Percentiles rank a stretch among this genome's conserved stretches.
phyloP scores from a whole-genome alignment of 2,888 invertebrate species.

The Eremobia ochroleuca region DNA sequence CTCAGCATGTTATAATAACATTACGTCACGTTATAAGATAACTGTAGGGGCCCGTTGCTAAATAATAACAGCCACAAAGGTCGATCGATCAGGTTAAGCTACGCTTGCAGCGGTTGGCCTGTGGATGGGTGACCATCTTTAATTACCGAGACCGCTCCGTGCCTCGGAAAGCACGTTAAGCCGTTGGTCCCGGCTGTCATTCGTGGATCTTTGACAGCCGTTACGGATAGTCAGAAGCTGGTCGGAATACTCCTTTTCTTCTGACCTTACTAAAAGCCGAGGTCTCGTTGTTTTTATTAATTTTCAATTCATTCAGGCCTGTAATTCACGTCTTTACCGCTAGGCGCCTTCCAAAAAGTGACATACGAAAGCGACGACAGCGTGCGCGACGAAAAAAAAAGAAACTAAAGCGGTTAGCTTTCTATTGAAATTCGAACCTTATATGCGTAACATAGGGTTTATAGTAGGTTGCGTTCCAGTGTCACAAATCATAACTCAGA shows the following conservation, averaged over 20 bases:
- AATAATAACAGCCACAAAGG: too few species aligned
- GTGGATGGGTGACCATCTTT: too few species aligned
- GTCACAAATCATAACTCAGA: not conserved
- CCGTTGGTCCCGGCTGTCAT: too few species aligned
- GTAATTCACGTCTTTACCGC: not conserved
- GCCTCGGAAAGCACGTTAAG: too few species aligned
- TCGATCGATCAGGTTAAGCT: too few species aligned
- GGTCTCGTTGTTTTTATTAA: not conserved
- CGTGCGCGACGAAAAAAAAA: not conserved
- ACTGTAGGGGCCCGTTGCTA: too few species aligned
- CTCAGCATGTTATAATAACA: slow-evolving; percentile 1
- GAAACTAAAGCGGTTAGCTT: not conserved
- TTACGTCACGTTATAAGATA: not conserved
- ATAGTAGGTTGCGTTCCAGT: not conserved
- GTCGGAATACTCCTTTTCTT: not conserved
- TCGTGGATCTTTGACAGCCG: too few species aligned
- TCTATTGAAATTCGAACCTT: not conserved
- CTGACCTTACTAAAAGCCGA: not conserved
- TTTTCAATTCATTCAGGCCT: not conserved
- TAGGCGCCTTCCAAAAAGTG: not conserved
- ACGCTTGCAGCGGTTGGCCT: too few species aligned
- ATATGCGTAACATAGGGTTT: not conserved
- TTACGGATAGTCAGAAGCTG: too few species aligned
- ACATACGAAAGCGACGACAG: not conserved
- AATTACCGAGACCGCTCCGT: too few species aligned